These are phyloP conservation scores for Steinernema hermaphroditum DNA, from an alignment of 2,888 invertebrate species.

Conservation along the genomic window DNA sequence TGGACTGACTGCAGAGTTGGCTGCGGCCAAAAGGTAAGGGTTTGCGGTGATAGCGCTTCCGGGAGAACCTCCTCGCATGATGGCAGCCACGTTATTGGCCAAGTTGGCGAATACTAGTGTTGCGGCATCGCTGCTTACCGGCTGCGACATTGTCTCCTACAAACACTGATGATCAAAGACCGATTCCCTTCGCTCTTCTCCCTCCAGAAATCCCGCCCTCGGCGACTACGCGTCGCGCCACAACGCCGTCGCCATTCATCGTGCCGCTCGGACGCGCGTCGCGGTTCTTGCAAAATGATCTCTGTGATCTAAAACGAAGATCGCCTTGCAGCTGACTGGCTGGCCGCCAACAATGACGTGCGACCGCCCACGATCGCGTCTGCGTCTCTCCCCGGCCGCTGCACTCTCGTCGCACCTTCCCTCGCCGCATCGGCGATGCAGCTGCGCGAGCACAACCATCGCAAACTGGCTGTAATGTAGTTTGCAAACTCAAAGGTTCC, in stretches of 20 bases:
- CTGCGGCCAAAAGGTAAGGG: constrained; percentile 12
- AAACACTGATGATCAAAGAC: constrained; percentile 31
- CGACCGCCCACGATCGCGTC: constrained; percentile 29
- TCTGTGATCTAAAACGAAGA: constrained; percentile 31
- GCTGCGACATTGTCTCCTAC: constrained; percentile 31
- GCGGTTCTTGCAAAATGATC: constrained; percentile 31
- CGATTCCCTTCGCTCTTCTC: constrained; percentile 31
- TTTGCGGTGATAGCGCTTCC: constrained; percentile 8
- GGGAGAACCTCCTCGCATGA: constrained; percentile 20
- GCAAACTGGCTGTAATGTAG: constrained; percentile 31
- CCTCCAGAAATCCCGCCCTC: constrained; percentile 28
- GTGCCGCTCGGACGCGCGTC: constrained; percentile 31
- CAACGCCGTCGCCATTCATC: constrained; percentile 30
- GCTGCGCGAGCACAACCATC: constrained; percentile 27
- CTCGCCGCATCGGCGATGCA: constrained; percentile 22
- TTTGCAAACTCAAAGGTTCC: constrained; percentile 29
- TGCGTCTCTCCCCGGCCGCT: constrained; percentile 11
- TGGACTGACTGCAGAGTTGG: constrained; percentile 4
- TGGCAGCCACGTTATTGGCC: constrained; percentile 28
- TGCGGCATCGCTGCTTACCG: constrained; percentile 28
- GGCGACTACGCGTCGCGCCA: constrained; percentile 29
- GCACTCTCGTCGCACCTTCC: constrained; percentile 28
- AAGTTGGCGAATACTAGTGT: constrained; percentile 27
- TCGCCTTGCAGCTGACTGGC: constrained; percentile 31
- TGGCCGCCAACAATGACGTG: constrained; percentile 30